Conservation (phyloP, 35 echinoderm and acorn worm species). For the Heliocidaris tuberculata region DNA sequence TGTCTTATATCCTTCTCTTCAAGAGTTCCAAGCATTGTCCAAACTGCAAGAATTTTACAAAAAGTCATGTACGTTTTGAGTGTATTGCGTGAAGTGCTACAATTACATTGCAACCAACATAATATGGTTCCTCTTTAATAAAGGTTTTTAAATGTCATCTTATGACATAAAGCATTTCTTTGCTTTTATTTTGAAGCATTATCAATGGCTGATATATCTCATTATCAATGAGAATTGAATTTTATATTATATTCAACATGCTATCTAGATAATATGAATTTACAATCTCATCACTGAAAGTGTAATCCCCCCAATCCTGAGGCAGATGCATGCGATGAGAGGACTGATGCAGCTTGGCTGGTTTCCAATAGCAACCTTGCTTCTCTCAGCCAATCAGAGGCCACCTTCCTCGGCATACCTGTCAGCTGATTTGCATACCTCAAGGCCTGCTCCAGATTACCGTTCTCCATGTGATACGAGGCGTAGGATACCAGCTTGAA, state of each 20-base stretch:
- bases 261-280: constrained; percentile 1
- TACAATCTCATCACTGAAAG: constrained; percentile 64
- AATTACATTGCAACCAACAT: neutral
- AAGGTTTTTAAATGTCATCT: neutral
- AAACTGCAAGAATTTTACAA: too few species aligned
- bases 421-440: constrained; percentile 87
- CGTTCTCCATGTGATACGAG: constrained; percentile 73
- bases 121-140: neutral
- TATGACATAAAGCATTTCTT: neutral
- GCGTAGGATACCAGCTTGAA: constrained; percentile 84
- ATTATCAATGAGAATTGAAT: too few species aligned
- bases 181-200: neutral
- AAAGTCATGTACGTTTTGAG: too few species aligned
- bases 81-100: too few species aligned
- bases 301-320: constrained; percentile 84
- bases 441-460: constrained; percentile 93
- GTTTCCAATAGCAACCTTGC: constrained; percentile 91
- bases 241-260: neutral
- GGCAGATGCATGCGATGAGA: constrained; percentile 90
- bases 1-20: too few species aligned
- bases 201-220: too few species aligned
- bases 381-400: constrained; percentile 92
- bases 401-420: constrained; percentile 90
- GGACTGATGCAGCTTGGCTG: constrained; percentile 77
- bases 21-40: too few species aligned